These are phyloP conservation scores for Gallirallus australis DNA, from an alignment of 2,797 vertebrate species.

Conservation along the genomic window DNA sequence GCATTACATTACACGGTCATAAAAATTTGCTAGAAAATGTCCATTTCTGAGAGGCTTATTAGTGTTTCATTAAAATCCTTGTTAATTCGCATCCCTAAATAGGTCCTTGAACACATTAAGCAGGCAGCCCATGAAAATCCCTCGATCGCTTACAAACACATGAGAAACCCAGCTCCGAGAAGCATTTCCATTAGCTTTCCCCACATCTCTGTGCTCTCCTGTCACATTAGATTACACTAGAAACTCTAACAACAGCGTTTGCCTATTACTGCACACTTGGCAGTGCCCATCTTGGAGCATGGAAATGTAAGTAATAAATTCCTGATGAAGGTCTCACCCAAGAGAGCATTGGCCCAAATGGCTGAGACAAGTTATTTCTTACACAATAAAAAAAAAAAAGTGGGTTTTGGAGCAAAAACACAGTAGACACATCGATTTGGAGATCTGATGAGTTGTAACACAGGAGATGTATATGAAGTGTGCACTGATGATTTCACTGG, in stretches of 20 bases:
- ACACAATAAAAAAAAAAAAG: neutral
- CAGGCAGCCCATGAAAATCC: neutral
- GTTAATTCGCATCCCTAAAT: neutral
- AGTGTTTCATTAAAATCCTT: neutral
- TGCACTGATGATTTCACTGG: neutral
- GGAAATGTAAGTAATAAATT: neutral
- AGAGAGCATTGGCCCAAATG: neutral
- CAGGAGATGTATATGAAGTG: fast-evolving
- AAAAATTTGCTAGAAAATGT: neutral
- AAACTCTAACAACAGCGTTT: neutral
- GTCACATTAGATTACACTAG: neutral
- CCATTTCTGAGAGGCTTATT: neutral
- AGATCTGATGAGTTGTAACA: fast-evolving
- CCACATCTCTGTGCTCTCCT: neutral
- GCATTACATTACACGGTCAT: neutral
- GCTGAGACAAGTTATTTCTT: neutral
- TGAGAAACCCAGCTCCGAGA: fast-evolving
- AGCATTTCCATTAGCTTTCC: neutral
- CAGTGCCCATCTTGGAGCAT: neutral
- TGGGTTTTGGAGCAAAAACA: neutral
- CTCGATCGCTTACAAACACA: neutral
- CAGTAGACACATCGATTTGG: fast-evolving
- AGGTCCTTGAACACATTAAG: neutral
- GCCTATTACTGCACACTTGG: neutral
- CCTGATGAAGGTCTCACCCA: neutral